These are phyloP conservation scores for Saturnia pavonia DNA, from an alignment of 2,888 invertebrate genomes.

Conservation along the genomic window DNA sequence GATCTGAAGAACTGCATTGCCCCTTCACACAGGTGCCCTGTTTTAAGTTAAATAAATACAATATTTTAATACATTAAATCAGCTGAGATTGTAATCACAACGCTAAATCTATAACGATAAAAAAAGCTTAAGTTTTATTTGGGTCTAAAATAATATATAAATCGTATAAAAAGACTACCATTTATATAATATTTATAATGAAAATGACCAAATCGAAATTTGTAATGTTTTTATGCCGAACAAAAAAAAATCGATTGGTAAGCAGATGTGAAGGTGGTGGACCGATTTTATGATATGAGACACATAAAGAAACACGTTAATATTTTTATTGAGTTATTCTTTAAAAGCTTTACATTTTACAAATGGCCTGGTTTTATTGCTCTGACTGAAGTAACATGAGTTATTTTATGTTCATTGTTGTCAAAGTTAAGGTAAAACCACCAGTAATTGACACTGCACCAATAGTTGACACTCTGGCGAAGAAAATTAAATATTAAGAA, in stretches of 20 bases:
- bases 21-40: slow-evolving; percentile 77
- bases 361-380: slow-evolving; percentile 21
- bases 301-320: slow-evolving; percentile 30
- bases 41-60: not conserved
- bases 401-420: not conserved
- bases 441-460: too few relatives aligned
- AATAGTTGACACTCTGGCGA: too few relatives aligned
- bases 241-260: not conserved
- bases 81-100: too few relatives aligned
- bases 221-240: too few relatives aligned
- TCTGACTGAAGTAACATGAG: slow-evolving; percentile 9
- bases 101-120: too few relatives aligned
- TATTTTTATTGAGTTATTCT: slow-evolving; percentile 25
- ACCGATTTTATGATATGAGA: slow-evolving; percentile 27
- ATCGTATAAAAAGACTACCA: too few relatives aligned
- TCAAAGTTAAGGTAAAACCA: too few relatives aligned
- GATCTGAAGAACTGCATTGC: slow-evolving; percentile 68
- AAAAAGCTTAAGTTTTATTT: too few relatives aligned
- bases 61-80: not conserved
- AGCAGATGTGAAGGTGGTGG: slow-evolving; percentile 15
- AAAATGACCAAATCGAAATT: too few relatives aligned
- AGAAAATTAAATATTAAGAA: too few relatives aligned
- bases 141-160: too few relatives aligned
- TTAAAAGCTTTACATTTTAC: slow-evolving; percentile 20
- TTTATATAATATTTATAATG: too few relatives aligned